A percentile compares a stretch with the other conserved stretches of the same genome.
These are phyloP conservation scores for Apomyelois bistriatella DNA, from an alignment of 2,888 invertebrate genomes.

Conservation along the genomic window DNA sequence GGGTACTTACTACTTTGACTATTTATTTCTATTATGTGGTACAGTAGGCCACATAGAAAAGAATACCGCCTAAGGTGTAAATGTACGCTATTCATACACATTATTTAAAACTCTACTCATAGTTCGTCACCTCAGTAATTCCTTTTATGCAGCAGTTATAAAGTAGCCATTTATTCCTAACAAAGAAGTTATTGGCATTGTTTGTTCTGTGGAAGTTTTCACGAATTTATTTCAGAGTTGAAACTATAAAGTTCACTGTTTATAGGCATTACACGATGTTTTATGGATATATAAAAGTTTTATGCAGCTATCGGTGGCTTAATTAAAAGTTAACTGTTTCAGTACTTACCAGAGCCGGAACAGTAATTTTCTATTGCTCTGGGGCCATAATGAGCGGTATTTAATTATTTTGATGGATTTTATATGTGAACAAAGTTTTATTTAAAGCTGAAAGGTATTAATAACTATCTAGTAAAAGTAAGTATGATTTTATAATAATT, in stretches of 20 bases:
- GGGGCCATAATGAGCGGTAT: constrained; percentile 5
- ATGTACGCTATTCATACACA: too few species aligned
- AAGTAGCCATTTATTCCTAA: not conserved
- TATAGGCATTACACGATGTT: constrained; percentile 15
- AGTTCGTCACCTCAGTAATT: too few species aligned
- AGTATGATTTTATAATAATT: not conserved
- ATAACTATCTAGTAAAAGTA: not conserved
- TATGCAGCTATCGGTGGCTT: constrained; percentile 12
- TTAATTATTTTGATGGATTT: constrained; percentile 6
- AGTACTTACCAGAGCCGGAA: not conserved
- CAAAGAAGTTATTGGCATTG: not conserved
- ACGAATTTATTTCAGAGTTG: constrained; percentile 15
- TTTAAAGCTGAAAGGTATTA: not conserved
- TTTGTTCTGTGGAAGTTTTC: not conserved
- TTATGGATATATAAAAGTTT: constrained; percentile 15
- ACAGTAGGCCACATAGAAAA: too few species aligned
- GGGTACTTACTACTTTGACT: too few species aligned
- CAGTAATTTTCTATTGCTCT: constrained; percentile 7
- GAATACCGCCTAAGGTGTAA: too few species aligned
- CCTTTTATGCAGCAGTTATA: not conserved
- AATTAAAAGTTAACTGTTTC: constrained; percentile 14
- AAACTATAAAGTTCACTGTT: constrained; percentile 19
- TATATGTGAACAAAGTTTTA: constrained; percentile 1
- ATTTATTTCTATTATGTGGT: too few species aligned
- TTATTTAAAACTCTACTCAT: too few species aligned